These are phyloP conservation scores for Menura novaehollandiae DNA, from an alignment of 2,113 vertebrate genomes.

Conservation along the genomic window DNA sequence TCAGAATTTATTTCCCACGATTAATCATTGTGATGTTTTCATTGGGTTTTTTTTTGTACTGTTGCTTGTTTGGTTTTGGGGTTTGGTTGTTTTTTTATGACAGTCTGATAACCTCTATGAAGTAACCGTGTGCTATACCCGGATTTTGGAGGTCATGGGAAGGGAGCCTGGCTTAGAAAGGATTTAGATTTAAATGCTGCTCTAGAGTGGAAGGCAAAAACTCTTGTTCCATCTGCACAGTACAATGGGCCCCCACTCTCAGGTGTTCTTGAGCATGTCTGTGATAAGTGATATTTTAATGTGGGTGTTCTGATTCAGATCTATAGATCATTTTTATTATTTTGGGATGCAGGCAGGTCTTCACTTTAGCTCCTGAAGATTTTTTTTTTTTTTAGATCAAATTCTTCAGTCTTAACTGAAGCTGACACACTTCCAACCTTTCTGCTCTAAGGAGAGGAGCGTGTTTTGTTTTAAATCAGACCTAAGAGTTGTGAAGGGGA, in stretches of 20 bases:
- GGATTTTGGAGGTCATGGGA: slow-evolving; percentile 20
- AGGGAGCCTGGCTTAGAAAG: neutral
- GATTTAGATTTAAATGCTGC: slow-evolving; percentile 31
- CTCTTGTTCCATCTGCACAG: neutral
- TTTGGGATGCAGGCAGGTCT: neutral
- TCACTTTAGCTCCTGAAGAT: neutral
- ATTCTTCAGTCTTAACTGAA: neutral
- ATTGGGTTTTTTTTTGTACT: neutral
- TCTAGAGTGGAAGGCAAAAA: neutral
- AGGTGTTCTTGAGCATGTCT: neutral
- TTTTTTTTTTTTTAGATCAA: neutral
- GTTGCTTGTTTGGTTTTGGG: neutral
- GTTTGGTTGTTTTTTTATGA: neutral
- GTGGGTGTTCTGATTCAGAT: neutral
- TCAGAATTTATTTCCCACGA: neutral
- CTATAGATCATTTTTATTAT: neutral
- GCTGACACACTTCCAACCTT: neutral
- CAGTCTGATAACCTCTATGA: neutral
- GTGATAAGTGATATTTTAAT: neutral
- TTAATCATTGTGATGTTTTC: neutral
- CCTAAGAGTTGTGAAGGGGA: neutral
- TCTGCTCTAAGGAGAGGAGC: neutral
- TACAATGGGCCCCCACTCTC: neutral
- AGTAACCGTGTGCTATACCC: neutral
- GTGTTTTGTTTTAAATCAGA: neutral